These are phyloP conservation scores for Agrilus planipennis DNA, from an alignment of 1,140 invertebrate genomes.

Conservation along the genomic window DNA sequence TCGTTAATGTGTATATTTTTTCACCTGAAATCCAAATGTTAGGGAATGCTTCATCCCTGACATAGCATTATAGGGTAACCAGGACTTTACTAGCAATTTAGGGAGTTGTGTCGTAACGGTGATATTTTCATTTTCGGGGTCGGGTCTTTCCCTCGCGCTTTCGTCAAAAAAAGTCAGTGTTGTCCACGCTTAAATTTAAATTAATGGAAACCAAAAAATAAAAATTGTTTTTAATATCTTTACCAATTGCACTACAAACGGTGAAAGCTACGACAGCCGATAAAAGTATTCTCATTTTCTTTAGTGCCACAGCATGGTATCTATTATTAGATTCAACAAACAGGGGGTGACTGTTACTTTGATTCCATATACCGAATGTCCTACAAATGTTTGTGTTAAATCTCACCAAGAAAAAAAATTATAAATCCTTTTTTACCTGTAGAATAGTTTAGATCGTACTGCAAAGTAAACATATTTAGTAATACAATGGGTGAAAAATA, in stretches of 20 bases:
- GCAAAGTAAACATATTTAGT: conserved; percentile 65
- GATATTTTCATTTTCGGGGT: conserved; percentile 56
- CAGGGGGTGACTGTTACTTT: conserved; percentile 66
- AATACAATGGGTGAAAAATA: conserved; percentile 66
- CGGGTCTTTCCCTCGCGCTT: conserved; percentile 49
- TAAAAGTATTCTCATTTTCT: conserved; percentile 62
- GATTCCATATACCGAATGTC: conserved; percentile 65
- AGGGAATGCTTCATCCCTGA: conserved; percentile 51
- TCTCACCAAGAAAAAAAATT: background rate
- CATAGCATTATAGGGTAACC: conserved; percentile 61
- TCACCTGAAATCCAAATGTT: conserved; percentile 53
- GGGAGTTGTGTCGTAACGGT: conserved; percentile 56
- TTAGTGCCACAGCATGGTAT: conserved; percentile 58
- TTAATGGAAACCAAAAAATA: conserved; percentile 2
- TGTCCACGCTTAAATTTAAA: conserved; percentile 38
- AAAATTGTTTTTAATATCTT: conserved; percentile 16
- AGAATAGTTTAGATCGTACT: conserved; percentile 59
- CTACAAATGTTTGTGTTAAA: conserved; percentile 28
- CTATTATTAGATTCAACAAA: conserved; percentile 69
- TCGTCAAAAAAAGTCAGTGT: conserved; percentile 66
- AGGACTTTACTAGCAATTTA: conserved; percentile 58
- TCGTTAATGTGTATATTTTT: conserved; percentile 2
- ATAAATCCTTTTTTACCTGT: conserved; percentile 40
- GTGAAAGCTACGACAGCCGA: conserved; percentile 52
- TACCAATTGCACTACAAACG: conserved; percentile 44